Evolutionary conservation across 2,113 vertebrate genomes (phyloP), one percentile per base, ranked within the genome.

Genomic region (Cisticola juncidis): DNA sequence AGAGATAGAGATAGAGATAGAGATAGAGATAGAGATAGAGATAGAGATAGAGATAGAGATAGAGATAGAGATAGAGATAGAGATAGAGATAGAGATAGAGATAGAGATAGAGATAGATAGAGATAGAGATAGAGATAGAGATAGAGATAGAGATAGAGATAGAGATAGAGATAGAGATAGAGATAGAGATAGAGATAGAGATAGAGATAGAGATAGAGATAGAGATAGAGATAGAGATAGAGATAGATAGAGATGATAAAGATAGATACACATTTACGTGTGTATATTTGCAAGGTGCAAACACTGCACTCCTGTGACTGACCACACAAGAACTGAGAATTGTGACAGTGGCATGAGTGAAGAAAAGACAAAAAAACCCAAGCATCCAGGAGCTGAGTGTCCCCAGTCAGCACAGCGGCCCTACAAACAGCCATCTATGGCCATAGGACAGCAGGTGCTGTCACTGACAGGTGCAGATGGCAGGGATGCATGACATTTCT

Each of bases 371-470:
- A 17, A 60, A 57, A 48, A 94, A 60, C 2, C 31, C 20, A 9
- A 69, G 50, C 21, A 48, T 13, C 20, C 5, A 2, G 22, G 86
- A 92, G 72, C 36, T 50, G 85, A 73, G 94, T 23, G 23, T 81
- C 72, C 93, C 93, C 83, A 92, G n/a, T 95, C 95, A 96, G 64
- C 36, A 40, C 64, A 1, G 6, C 13, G 5, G 90, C 56, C 12
- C 90, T 53, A 17, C 69, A 97, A 96, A 98, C 97, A 93, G 60
- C 98, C 97, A 96, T 98, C 96, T 98, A 98, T 98, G 98, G 98
- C 92, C 91, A 98, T 97, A 70, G 98, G n/a, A 96, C 98, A 98
- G 97, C 98, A 98, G 98, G 98, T 98, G 98, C 94, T 64, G 64
- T 88, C 13, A 12, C 93, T 97, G 98, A 97, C 98, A 98, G 98